A percentile compares a stretch with the other conserved stretches of the same genome.
These are phyloP conservation scores for Lacanobia oleracea DNA, from an alignment of 2,888 invertebrate genomes.

Conservation along the genomic window DNA sequence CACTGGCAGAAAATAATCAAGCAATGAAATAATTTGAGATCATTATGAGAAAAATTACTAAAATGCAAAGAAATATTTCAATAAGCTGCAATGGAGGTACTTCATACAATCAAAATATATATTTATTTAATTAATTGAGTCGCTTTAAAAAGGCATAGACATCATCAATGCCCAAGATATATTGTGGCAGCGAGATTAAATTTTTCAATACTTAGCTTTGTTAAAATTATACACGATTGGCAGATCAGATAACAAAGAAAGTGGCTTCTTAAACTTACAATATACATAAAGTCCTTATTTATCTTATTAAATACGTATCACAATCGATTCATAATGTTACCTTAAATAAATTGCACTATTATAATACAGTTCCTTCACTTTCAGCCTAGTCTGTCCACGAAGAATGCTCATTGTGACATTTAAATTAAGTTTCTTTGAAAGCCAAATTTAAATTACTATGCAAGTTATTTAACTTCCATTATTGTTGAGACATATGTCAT, in stretches of 20 bases:
- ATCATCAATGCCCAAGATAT: background rate
- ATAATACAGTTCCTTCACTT: slow-evolving; percentile 56
- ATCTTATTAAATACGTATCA: slow-evolving; percentile 83
- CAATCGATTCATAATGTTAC: slow-evolving; percentile 84
- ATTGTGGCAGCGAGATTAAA: background rate
- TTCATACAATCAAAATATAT: background rate
- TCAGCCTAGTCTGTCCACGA: slow-evolving; percentile 44
- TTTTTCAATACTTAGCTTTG: background rate
- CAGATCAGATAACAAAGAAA: background rate
- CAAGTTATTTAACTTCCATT: slow-evolving; percentile 38
- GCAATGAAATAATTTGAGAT: slow-evolving; percentile 47
- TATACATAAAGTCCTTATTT: slow-evolving; percentile 36
- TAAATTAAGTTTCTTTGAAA: slow-evolving; percentile 57
- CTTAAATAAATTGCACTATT: slow-evolving; percentile 69
- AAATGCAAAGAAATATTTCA: slow-evolving; percentile 16
- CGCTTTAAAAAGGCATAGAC: background rate
- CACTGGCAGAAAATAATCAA: background rate
- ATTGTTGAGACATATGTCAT: slow-evolving; percentile 34
- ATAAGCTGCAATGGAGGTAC: background rate
- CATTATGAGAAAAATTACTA: slow-evolving; percentile 18
- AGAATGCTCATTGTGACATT: slow-evolving; percentile 40
- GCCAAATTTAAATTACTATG: slow-evolving; percentile 42
- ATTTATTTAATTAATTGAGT: background rate
- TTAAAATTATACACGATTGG: slow-evolving; percentile 15
- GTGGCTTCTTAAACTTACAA: slow-evolving; percentile 27